A percentile compares a stretch with the other conserved stretches of the same genome.
phyloP scores from a whole-genome alignment of 2,888 invertebrate species.

The Atrina japonica region DNA sequence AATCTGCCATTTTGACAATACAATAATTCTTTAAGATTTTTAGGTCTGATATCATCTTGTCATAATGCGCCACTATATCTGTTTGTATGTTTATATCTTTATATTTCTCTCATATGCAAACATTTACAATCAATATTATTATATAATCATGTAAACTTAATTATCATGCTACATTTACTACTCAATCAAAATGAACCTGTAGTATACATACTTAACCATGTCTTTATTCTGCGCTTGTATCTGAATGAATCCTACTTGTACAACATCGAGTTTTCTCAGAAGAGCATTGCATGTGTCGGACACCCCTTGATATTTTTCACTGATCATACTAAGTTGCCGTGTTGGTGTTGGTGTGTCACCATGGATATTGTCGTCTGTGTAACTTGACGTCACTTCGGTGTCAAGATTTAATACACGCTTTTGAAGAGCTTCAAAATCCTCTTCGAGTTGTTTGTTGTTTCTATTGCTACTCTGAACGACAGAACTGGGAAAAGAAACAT shows the following conservation, averaged over 20 bases:
- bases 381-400: constrained; percentile 16
- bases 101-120: no score
- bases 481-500: no score
- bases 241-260: constrained; percentile 26
- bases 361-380: constrained; percentile 37
- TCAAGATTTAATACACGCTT: constrained; percentile 29
- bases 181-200: no score
- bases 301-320: constrained; percentile 9
- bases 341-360: constrained; percentile 27
- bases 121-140: no score
- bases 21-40: no score
- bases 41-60: no score
- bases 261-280: constrained; percentile 18
- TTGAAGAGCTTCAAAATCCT: constrained; percentile 29
- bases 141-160: no score
- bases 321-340: constrained; percentile 1
- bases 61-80: no score
- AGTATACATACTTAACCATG: constrained; percentile 18
- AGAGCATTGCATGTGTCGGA: constrained; percentile 11
- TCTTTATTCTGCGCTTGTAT: constrained; percentile 21
- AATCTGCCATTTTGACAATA: no score
- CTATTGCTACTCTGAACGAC: background rate
- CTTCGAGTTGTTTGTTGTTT: constrained; percentile 22
- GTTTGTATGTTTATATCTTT: no score
- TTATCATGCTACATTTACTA: no score